A percentile compares a stretch with the other conserved stretches of the same genome.
These are phyloP conservation scores for Cyrtorhinus lividipennis DNA, from an alignment of 1,140 invertebrate genomes.

Conservation along the genomic window DNA sequence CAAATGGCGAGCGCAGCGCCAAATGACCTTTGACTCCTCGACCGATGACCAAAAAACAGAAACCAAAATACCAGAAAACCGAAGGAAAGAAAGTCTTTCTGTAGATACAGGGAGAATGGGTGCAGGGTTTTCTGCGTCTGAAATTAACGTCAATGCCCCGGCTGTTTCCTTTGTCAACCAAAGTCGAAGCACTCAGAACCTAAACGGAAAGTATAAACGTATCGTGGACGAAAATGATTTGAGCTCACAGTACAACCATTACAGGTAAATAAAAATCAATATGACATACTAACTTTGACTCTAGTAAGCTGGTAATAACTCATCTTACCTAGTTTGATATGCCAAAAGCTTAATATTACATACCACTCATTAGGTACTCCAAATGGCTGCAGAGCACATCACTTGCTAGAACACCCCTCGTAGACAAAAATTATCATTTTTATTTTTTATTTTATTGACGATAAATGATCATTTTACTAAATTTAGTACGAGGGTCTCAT, in stretches of 20 bases:
- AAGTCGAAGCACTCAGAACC: slow-evolving; percentile 24
- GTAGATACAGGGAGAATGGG: slow-evolving; percentile 4
- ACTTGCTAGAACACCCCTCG: too few relatives aligned
- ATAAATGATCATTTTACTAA: too few relatives aligned
- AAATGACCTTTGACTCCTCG: slow-evolving; percentile 22
- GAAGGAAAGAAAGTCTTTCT: background rate
- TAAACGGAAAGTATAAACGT: slow-evolving; percentile 24
- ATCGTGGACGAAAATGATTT: slow-evolving; percentile 44
- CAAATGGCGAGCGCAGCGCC: slow-evolving; percentile 20
- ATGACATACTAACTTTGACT: too few relatives aligned
- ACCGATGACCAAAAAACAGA: slow-evolving; percentile 15
- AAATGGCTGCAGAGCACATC: too few relatives aligned
- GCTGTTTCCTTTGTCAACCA: slow-evolving; percentile 29
- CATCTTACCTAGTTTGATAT: too few relatives aligned
- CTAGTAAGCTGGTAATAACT: too few relatives aligned
- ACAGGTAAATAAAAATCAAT: too few relatives aligned
- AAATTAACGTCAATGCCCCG: slow-evolving; percentile 23
- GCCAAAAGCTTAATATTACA: too few relatives aligned
- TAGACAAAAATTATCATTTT: too few relatives aligned
- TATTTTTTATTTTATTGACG: too few relatives aligned
- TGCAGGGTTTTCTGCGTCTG: slow-evolving; percentile 22
- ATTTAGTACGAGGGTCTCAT: too few relatives aligned
- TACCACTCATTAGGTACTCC: too few relatives aligned
- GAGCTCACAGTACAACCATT: slow-evolving; percentile 53
- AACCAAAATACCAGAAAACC: slow-evolving; percentile 8